Percentiles rank a stretch among this genome's conserved stretches.
Conservation (phyloP, 1,140 invertebrate species). For the Heliothis subflexa region DNA sequence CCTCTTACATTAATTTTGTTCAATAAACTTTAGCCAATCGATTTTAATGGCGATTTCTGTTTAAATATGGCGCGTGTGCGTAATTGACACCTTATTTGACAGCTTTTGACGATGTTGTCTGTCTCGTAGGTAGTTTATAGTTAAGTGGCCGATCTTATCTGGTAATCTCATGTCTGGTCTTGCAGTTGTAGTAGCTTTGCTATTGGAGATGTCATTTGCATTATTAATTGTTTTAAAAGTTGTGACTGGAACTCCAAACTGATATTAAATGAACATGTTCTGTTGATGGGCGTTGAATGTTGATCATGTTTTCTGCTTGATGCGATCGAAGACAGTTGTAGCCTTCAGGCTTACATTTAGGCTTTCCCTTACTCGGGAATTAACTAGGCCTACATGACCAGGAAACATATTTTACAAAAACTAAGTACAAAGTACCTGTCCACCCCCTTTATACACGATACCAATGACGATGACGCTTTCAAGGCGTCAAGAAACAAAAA, state of each 20-base stretch:
- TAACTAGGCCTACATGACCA: too few relatives aligned
- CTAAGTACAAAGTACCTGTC: too few relatives aligned
- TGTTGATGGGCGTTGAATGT: too few relatives aligned
- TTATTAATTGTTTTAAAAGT: background rate
- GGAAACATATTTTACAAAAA: too few relatives aligned
- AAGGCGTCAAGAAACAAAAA: background rate
- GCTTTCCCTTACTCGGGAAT: too few relatives aligned
- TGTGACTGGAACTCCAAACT: too few relatives aligned
- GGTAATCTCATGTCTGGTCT: background rate
- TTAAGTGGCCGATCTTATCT: constrained; percentile 13
- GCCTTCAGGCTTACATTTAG: background rate
- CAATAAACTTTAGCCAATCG: constrained; percentile 29
- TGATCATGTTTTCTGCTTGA: too few relatives aligned
- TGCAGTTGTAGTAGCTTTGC: constrained; percentile 7
- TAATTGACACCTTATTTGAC: constrained; percentile 42
- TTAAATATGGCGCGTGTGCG: constrained; percentile 25
- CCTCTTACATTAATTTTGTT: constrained; percentile 25
- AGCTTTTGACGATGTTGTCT: background rate
- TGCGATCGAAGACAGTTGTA: too few relatives aligned
- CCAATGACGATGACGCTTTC: background rate
- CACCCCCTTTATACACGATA: too few relatives aligned
- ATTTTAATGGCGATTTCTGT: constrained; percentile 39
- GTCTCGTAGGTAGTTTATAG: constrained; percentile 18
- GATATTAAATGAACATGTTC: too few relatives aligned
- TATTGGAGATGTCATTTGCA: background rate